Base-by-base conservation (phyloP, 2,888 invertebrate species). In the Lithophane ornitopus region DNA sequence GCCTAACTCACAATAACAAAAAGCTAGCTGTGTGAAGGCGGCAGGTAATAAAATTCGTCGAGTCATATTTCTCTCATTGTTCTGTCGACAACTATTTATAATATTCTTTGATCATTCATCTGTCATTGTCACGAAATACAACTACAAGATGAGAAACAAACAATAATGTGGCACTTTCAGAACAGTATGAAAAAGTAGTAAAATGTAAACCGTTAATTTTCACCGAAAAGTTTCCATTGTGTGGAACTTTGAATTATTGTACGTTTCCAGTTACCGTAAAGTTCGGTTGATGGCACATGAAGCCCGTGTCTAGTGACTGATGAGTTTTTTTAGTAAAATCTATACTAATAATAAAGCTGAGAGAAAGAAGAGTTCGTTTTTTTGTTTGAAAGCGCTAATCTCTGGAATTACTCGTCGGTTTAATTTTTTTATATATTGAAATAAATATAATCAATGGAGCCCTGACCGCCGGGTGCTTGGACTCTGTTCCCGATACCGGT, bases 51-150 rank as follows among this genome's bases (percentile, higher is more conserved):
- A 75, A 26, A 71, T 54, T 70, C 39, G 46, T 56, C 34, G 44
- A 22, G 52, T 67, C 70, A 70, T 77, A 78, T 84, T 71, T 74
- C 69, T 61, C 46, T 59, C 49, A 74, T 62, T 76, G 61, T 85
- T 58, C 61, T 49, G 19, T 22, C 34, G 67, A 71, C 70, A 73
- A 66, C 65, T 72, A 61, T 80, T 70, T 73, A 69, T 76, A 3
- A n/a, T 63, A 56, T 58, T 52, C 66, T 61, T 75, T 83, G 72
- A 83, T 77, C 76, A 58, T 70, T 66, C 62, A 19, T 58, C 41
- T 49, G 54, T 34, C 61, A 39, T 28, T 68, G 56, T 76, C 54
- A n/a, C 12, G 44, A 56, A 16, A 58, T 12, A 46, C 39, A 67
- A 49, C 28, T 72, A 54, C 22, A 62, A 41, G 11, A 22, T 22